phyloP scores from a whole-genome alignment of 2,797 vertebrate genomes.

The Sebastes vulpes region DNA sequence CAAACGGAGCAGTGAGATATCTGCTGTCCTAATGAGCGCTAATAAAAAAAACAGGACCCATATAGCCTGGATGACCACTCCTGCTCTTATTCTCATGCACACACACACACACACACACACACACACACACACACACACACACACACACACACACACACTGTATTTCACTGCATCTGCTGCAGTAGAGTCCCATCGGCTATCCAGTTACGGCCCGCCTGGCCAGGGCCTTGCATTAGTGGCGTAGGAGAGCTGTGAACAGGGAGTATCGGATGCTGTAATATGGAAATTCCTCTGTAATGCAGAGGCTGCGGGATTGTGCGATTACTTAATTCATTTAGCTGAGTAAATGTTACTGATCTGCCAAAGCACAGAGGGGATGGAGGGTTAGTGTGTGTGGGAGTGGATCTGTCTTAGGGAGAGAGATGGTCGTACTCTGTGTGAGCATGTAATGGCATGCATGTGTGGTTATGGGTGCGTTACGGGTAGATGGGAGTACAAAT shows the following conservation, averaged over 20 bases:
- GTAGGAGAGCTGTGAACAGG: conserved; percentile 84
- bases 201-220: conserved; percentile 88
- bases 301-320: conserved; percentile 84
- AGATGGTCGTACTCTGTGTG: conserved; percentile 73
- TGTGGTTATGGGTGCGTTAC: conserved; percentile 35
- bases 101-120: background rate
- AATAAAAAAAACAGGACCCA: conserved; percentile 89
- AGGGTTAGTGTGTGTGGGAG: background rate
- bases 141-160: conserved; percentile 3
- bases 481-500: conserved; percentile 80
- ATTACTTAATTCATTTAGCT: conserved; percentile 91
- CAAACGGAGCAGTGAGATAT: conserved; percentile 82
- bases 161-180: conserved; percentile 86
- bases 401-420: conserved; percentile 58
- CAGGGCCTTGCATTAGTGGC: conserved; percentile 85
- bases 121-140: background rate
- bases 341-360: conserved; percentile 81
- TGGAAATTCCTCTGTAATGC: conserved; percentile 92
- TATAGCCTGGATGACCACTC: conserved; percentile 70
- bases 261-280: conserved; percentile 91
- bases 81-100: conserved; percentile 5
- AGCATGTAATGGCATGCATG: conserved; percentile 51
- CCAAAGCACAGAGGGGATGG: conserved; percentile 78
- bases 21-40: conserved; percentile 88
- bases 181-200: conserved; percentile 87